These are phyloP conservation scores for Zhuqinia jingwanae DNA, from an alignment of 2,888 invertebrate genomes.

Conservation along the genomic window DNA sequence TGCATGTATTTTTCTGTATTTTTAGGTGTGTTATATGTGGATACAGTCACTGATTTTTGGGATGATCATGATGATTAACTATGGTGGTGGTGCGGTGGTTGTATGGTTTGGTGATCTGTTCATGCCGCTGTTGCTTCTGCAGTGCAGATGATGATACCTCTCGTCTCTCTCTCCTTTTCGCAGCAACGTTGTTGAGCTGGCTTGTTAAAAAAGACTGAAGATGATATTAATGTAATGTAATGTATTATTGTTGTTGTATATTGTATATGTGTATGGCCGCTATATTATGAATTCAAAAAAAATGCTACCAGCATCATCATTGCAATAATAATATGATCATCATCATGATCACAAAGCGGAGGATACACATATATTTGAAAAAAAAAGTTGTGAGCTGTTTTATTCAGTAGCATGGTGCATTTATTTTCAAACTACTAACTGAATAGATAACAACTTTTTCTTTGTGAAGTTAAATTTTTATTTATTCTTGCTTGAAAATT, in stretches of 20 bases:
- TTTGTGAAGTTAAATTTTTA: constrained; percentile 33
- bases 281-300: not conserved
- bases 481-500: not conserved
- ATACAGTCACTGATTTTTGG: constrained; percentile 64
- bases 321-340: not conserved
- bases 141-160: constrained; percentile 29
- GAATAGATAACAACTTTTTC: constrained; percentile 48
- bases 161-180: constrained; percentile 13
- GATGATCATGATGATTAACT: constrained; percentile 46
- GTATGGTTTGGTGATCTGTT: constrained; percentile 7
- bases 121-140: not conserved
- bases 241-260: no score
- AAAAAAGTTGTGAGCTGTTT: constrained; percentile 7
- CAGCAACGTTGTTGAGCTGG: constrained; percentile 23
- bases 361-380: no score
- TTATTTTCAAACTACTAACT: constrained; percentile 37
- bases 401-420: constrained; percentile 36
- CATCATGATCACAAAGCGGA: not conserved
- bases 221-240: constrained; percentile 4
- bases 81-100: constrained; percentile 45
- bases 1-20: constrained; percentile 29
- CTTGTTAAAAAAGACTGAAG: constrained; percentile 25
- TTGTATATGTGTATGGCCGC: not conserved
- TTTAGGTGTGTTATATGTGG: constrained; percentile 60
- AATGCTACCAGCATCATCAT: not conserved